Percentiles rank a stretch among this genome's conserved stretches.
Evolutionary conservation across 2,888 invertebrate genomes (phyloP).

Genomic region (Pemphredon lugubris): DNA sequence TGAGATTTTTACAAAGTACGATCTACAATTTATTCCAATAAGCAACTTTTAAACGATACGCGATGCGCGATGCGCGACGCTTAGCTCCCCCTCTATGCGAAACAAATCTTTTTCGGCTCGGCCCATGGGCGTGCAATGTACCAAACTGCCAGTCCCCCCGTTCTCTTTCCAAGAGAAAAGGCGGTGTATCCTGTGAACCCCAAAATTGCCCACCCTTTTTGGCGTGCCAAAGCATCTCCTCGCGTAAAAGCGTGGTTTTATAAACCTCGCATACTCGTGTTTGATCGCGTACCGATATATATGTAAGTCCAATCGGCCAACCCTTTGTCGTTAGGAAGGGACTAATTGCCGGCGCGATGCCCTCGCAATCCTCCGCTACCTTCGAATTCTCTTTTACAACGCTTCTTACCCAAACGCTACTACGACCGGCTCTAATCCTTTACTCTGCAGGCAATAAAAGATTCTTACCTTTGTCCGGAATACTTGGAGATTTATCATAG

Average conservation of each 20-base stretch:
- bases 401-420: background rate
- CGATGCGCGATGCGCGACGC: no score
- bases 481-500: background rate
- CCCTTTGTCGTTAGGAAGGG: no score
- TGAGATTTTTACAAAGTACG: no score
- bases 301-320: no score
- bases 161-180: conserved; percentile 22
- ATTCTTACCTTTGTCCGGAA: background rate
- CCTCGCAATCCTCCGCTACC: background rate
- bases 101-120: conserved; percentile 42
- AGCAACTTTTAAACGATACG: background rate
- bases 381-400: background rate
- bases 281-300: no score
- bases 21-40: no score
- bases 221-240: background rate
- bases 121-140: conserved; percentile 46
- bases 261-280: no score
- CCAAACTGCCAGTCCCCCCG: conserved; percentile 36
- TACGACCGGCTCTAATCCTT: no score
- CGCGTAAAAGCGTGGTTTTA: no score
- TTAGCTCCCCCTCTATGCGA: background rate
- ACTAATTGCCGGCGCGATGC: no score
- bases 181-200: background rate
- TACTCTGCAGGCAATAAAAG: background rate
- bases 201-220: conserved; percentile 29